Conservation (phyloP, 2,797 vertebrate genomes). For the Peromyscus aztecus region DNA sequence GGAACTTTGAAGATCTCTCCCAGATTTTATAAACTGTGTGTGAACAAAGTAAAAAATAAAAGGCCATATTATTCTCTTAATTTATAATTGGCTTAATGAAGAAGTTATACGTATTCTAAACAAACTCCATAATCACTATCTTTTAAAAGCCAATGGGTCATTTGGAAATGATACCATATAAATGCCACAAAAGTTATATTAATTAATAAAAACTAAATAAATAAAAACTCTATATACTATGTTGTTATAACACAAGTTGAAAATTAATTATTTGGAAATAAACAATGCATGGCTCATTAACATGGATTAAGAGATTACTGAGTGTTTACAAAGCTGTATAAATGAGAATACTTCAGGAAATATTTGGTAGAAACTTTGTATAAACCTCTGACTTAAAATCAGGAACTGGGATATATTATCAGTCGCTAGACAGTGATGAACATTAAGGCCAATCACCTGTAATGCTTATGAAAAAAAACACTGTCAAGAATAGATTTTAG, state of each 20-base stretch:
- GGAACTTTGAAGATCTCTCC: background rate
- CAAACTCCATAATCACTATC: background rate
- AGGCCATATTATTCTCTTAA: background rate
- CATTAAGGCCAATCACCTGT: background rate
- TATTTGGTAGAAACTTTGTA: slow-evolving; percentile 31
- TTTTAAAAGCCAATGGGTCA: slow-evolving; percentile 12
- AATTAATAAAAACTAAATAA: slow-evolving; percentile 40
- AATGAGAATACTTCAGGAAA: slow-evolving; percentile 40
- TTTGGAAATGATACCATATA: background rate
- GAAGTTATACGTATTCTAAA: background rate
- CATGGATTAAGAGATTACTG: slow-evolving; percentile 39
- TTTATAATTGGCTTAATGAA: slow-evolving; percentile 39
- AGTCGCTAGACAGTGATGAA: background rate
- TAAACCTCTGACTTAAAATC: slow-evolving; percentile 45
- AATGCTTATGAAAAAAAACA: background rate
- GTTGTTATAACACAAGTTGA: slow-evolving; percentile 24
- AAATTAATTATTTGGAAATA: slow-evolving; percentile 78
- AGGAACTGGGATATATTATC: background rate
- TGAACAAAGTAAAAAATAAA: slow-evolving; percentile 3
- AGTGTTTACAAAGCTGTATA: slow-evolving; percentile 58
- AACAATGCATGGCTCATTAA: slow-evolving; percentile 67
- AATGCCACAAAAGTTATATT: background rate
- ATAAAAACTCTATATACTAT: background rate
- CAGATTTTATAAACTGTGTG: background rate
- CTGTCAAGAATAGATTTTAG: background rate